Percentiles rank a stretch among this genome's conserved stretches.
These are phyloP conservation scores for Prionace glauca DNA, from an alignment of 2,797 vertebrate genomes.

Conservation along the genomic window DNA sequence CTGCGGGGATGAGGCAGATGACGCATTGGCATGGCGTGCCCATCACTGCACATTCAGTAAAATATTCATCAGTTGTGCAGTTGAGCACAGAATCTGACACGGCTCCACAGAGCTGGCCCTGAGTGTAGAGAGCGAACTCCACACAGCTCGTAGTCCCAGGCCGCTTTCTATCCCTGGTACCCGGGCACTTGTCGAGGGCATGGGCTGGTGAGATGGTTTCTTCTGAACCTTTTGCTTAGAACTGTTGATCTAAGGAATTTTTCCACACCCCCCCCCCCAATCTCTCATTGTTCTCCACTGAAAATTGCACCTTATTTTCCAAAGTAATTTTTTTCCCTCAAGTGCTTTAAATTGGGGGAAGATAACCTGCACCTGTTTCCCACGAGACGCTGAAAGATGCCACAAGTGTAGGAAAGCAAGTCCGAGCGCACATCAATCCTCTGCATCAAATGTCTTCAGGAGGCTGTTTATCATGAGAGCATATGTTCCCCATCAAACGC, in stretches of 20 bases:
- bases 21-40: background rate
- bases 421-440: background rate
- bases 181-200: background rate
- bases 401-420: background rate
- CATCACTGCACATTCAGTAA: constrained; percentile 4
- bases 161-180: background rate
- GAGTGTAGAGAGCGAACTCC: background rate
- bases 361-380: background rate
- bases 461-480: background rate
- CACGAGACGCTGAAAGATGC: background rate
- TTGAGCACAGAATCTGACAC: background rate
- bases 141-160: background rate
- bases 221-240: background rate
- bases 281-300: background rate
- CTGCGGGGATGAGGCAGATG: background rate
- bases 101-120: too few species aligned
- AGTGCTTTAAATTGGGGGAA: background rate
- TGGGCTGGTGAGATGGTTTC: background rate
- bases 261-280: background rate
- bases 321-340: background rate
- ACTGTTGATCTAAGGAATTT: background rate
- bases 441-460: background rate
- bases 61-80: constrained; percentile 25
- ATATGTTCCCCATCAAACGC: background rate
- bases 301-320: background rate